Base-by-base conservation (phyloP, 2,113 vertebrate genomes). In the Panthera uncia region DNA sequence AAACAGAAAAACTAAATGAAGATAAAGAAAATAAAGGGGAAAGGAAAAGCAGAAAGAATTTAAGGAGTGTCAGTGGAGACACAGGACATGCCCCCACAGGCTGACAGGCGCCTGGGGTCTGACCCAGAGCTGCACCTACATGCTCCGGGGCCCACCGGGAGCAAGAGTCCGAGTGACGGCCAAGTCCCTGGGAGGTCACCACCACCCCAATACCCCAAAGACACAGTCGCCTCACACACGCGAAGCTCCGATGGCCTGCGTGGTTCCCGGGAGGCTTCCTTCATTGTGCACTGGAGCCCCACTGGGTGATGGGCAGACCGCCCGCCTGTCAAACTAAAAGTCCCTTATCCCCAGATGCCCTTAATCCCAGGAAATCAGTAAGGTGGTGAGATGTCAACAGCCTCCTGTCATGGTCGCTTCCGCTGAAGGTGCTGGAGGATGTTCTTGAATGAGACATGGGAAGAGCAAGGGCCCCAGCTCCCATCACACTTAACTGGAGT, bases 21-120 rank as follows among this genome's bases (percentile, higher is more conserved):
- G 38, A 81, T 13, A 92, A 61, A 93, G 57, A 27, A 81, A 84
- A 84, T 73, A 92, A 73, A 90, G 19, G 45, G 19, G 29, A 73
- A 55, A 36, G 41, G 4, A 68, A 27, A 91, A 84, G 29, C 27
- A 52, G 27, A 41, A 95, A 68, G 29, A 78, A 78, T 27, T 41
- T 52, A 66, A 82, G 57, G 31, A 50, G 1, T 21, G 21, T 38
- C 18, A 4, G 11, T 2, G 18, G 36, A 73, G 1, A 6, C 0
- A 5, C 36, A 25, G 69, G 21, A 71, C 3, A 1, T 45, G 45
- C 45, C 45, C 45, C 45, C 45, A 45, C 45, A 45, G 45, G 45
- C 45, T 45, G 45, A 45, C 45, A 45, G 45, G 45, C 7, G 45
- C 45, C 45, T 0, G 36, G 21, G 19, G 3, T 73, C 36, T 5